A percentile compares a stretch with the other conserved stretches of the same genome.
Evolutionary conservation across 1,140 invertebrate genomes (phyloP).

Genomic region (Lerema accius): DNA sequence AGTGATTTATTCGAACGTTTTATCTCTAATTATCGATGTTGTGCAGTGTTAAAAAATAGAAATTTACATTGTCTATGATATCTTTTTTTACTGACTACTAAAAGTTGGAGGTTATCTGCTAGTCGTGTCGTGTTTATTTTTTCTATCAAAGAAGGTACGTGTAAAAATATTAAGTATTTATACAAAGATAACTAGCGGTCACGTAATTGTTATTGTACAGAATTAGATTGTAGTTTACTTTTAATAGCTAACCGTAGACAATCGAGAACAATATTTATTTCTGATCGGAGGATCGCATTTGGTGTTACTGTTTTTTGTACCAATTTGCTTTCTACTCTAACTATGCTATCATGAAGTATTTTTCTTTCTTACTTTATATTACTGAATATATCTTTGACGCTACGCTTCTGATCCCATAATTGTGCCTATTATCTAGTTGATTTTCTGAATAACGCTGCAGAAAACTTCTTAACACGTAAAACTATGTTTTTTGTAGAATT

Average conservation of each 20-base stretch:
- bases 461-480: no score
- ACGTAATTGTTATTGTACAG: background rate
- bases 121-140: background rate
- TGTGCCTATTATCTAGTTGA: no score
- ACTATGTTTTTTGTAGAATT: no score
- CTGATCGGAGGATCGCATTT: background rate
- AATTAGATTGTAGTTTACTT: background rate
- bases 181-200: background rate
- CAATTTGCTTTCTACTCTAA: no score
- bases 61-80: constrained; percentile 1
- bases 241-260: background rate
- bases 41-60: constrained; percentile 3
- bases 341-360: no score
- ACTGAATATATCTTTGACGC: no score
- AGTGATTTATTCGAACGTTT: background rate
- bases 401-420: no score
- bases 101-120: background rate
- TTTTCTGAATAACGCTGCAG: no score
- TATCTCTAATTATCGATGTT: constrained; percentile 2
- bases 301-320: background rate
- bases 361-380: no score
- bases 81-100: background rate
- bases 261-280: background rate
- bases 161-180: constrained; percentile 3
- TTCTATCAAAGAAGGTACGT: background rate